Base-by-base conservation (phyloP, 2,797 vertebrate species). In the Anolis apletophallus region DNA sequence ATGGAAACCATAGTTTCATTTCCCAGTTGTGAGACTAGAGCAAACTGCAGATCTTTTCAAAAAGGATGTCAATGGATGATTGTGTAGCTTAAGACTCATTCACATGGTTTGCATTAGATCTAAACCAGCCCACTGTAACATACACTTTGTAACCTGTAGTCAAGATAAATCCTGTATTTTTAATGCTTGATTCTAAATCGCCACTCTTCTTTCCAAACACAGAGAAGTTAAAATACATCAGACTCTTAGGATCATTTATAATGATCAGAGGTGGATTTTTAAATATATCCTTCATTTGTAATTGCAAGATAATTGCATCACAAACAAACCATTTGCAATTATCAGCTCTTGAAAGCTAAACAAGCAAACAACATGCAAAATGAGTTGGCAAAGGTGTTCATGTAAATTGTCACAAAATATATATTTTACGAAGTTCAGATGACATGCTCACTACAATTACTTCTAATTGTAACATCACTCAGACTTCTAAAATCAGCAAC, bases 281-380 rank as follows among this genome's bases (percentile, higher is more conserved):
- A 80, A 69, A 77, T 32, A 0, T 67, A 21, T 79, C n/a, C 1
- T 75, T 83, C 54, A 59, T 75, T 83, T 80, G 81, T 19, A 81
- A 84, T 69, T 29, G 69, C 36, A 88, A 87, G 68, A 89, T 73
- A 74, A 86, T 88, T 87, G 85, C n/a, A 68, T 82, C 82, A 67
- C 36, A 87, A 88, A 61, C 19, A 40, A 57, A 72, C 57, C 40
- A 82, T 26, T 13, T 34, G 34, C 61, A 17, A 1, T 73, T 59
- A 64, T 21, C 55, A 69, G 7, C 21, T 50, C 34, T 17, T 76
- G 64, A 71, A 50, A 50, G 34, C 5, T 75, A 50, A 11, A 59
- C 19, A 50, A 78, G 55, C 29, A 19, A 36, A 81, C 85, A 87
- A 61, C 94, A 94, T 95, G 95, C 94, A 94, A 94, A 94, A 94